These are phyloP conservation scores for Cavia aperea DNA, from an alignment of 2,113 vertebrate genomes.

Conservation along the genomic window DNA sequence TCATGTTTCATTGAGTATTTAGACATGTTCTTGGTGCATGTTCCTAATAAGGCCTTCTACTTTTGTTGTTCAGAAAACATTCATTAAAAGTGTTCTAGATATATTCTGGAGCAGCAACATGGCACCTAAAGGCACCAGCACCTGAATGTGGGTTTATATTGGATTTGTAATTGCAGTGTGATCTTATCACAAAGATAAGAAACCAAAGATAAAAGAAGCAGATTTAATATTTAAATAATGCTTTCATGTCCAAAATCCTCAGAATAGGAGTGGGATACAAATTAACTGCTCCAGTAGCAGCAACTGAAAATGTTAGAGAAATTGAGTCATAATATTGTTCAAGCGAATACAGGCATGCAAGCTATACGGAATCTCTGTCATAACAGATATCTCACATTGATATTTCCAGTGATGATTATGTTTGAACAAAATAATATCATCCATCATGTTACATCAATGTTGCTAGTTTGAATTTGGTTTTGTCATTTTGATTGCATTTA, in stretches of 20 bases:
- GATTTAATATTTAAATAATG: neutral
- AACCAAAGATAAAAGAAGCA: constrained; percentile 19
- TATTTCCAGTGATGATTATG: constrained; percentile 11
- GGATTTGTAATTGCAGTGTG: neutral
- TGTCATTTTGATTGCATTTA: constrained; percentile 34
- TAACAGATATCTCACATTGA: neutral
- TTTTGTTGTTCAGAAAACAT: neutral
- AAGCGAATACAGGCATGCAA: neutral
- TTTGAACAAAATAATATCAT: constrained; percentile 38
- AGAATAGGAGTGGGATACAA: neutral
- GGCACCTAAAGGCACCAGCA: neutral
- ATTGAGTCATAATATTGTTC: neutral
- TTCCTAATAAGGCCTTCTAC: neutral
- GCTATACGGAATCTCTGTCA: neutral
- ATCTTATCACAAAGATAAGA: neutral
- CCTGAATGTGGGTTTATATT: neutral
- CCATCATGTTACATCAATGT: constrained; percentile 28
- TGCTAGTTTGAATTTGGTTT: constrained; percentile 43
- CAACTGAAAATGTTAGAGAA: neutral
- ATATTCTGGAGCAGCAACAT: neutral
- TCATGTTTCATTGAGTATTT: neutral
- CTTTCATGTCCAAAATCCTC: neutral
- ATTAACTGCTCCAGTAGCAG: neutral
- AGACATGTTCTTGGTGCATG: neutral
- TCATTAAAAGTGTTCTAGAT: constrained; percentile 3